Evolutionary conservation across 2,113 vertebrate genomes (phyloP).

Genomic region (Brachypodius melanocephalos): DNA sequence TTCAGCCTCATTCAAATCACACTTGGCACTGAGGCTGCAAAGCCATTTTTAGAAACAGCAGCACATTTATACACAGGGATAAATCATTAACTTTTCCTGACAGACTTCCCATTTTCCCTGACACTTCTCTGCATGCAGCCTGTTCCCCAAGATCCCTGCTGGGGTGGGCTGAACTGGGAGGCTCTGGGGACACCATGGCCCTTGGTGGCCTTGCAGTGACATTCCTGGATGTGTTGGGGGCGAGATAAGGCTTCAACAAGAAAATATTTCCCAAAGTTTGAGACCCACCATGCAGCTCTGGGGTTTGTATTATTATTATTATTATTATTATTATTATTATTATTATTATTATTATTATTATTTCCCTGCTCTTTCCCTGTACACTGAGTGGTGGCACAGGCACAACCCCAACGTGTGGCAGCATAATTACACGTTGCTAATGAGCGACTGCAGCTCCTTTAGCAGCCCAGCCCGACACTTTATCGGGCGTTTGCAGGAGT

Average conservation of each 20-base stretch:
- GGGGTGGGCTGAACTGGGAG: neutral
- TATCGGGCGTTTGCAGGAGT: neutral
- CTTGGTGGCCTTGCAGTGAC: neutral
- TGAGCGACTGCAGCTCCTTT: neutral
- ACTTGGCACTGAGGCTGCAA: rapidly evolving
- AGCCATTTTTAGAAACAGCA: neutral
- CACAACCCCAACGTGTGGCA: neutral
- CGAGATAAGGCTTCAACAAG: neutral
- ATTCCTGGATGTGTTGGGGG: rapidly evolving
- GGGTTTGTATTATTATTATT: neutral
- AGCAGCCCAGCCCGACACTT: neutral
- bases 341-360: neutral
- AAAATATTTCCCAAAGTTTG: rapidly evolving
- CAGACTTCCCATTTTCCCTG: neutral
- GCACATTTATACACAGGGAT: neutral
- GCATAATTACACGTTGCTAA: neutral
- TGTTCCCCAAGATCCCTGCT: neutral
- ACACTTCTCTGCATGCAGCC: neutral
- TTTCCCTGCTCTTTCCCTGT: neutral
- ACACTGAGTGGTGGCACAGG: neutral
- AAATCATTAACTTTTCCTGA: neutral
- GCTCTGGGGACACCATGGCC: neutral
- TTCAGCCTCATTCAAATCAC: rapidly evolving
- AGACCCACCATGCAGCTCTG: rapidly evolving
- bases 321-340: neutral